A percentile compares a stretch with the other conserved stretches of the same genome.
phyloP scores from a whole-genome alignment of 2,113 vertebrate genomes.

The Ramphastos sulfuratus region DNA sequence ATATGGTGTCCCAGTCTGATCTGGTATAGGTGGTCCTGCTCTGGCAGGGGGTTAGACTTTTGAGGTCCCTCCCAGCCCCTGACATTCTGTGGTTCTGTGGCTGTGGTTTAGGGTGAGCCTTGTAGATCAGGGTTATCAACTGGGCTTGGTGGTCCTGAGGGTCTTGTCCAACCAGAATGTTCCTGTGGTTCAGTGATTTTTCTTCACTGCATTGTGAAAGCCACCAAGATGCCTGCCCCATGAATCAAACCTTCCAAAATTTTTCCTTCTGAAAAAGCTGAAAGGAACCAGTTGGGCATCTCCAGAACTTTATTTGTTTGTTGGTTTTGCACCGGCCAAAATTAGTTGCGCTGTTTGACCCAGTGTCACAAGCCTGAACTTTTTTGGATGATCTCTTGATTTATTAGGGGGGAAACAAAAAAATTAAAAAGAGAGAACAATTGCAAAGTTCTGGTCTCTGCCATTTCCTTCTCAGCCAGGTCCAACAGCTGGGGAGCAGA shows the following conservation, averaged over 20 bases:
- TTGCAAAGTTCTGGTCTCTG: neutral
- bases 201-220: neutral
- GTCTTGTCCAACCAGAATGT: too few species aligned
- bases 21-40: too few species aligned
- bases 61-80: too few species aligned
- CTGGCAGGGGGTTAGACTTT: too few species aligned
- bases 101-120: too few species aligned
- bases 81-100: too few species aligned
- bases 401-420: neutral
- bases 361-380: neutral
- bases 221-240: neutral
- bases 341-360: slow-evolving; percentile 2
- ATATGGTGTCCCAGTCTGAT: too few species aligned
- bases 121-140: too few species aligned
- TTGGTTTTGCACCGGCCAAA: neutral
- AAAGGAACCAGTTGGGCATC: neutral
- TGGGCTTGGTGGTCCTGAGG: too few species aligned
- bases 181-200: neutral
- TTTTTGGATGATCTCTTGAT: rapidly evolving
- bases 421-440: neutral
- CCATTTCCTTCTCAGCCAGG: neutral
- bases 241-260: slow-evolving; percentile 4
- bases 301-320: neutral
- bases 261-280: slow-evolving; percentile 22
- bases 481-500: slow-evolving; percentile 32